Evolutionary conservation across 2,113 vertebrate genomes (phyloP), one percentile per base, ranked within the genome.

Genomic region (Vulpes lagopus): DNA sequence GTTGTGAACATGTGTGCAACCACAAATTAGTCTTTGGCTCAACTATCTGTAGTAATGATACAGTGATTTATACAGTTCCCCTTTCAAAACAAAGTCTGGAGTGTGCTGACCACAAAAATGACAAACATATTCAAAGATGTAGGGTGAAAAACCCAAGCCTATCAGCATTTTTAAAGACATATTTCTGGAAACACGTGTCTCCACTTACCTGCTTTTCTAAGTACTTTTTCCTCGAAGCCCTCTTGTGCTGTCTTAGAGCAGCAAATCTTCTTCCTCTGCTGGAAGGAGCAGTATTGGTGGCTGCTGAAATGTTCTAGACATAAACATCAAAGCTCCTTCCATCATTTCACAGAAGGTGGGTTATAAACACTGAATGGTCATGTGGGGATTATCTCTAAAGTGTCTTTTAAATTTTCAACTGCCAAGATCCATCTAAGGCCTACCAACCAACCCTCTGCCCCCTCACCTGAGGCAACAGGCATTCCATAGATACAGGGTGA

Each of bases 1-100:
- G 94, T 90, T 98, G 97, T 97, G 97, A 98, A 96, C 97, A 81
- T 80, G 94, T 98, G 93, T 96, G 57, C 96, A 84, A 91, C 94
- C 97, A 95, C 71, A 90, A 90, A 80, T 96, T 90, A n/a, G 95
- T 93, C 87, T 97, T 92, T 67, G 79, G 79, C 92, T 94, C 78
- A 73, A 62, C 95, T 89, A 80, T 96, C 95, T 19, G 27, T 96
- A 91, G 93, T 74, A 79, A 87, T 95, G 93, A 85, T 69, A 27
- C 87, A 71, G 51, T 94, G 73, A 94, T 96, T 97, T 97, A 96
- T 93, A 67, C 86, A 96, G 57, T 91, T 94, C 57, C 57, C 30
- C n/a, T 96, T 98, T 91, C 92, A 92, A 86, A 98, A 96, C 83
- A 97, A 93, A 96, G 89, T 82, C 90, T 93, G 94, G 87, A 79